Conservation (phyloP, 2,113 vertebrate genomes). For the Phrynosoma platyrhinos region DNA sequence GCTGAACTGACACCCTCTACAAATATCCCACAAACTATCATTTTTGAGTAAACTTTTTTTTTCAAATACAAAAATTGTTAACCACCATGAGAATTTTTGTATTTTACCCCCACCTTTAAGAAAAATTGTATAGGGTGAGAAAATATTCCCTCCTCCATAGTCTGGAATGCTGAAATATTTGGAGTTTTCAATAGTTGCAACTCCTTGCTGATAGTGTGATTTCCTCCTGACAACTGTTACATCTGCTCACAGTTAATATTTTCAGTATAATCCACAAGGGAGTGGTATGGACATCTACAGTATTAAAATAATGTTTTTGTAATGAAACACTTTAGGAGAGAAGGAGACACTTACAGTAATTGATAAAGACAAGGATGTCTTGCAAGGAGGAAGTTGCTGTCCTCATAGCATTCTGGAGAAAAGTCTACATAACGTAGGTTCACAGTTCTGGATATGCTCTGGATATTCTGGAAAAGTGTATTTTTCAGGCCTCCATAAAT, state of each 20-base stretch:
- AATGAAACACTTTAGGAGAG: neutral
- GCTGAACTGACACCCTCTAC: too few relatives aligned
- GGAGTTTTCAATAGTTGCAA: neutral
- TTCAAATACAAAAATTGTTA: too few relatives aligned
- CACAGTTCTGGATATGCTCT: neutral
- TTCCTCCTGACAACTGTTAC: neutral
- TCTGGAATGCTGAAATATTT: neutral
- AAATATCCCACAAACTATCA: too few relatives aligned
- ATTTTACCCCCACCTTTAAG: too few relatives aligned
- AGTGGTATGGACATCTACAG: neutral
- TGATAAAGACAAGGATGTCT: neutral
- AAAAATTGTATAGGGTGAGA: neutral
- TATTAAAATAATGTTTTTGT: slow-evolving; percentile 5
- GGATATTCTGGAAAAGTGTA: neutral
- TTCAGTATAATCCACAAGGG: neutral
- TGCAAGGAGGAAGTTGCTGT: neutral
- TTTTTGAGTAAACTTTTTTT: too few relatives aligned
- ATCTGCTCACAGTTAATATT: neutral
- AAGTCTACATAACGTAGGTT: neutral
- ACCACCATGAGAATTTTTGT: too few relatives aligned
- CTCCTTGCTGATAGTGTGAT: neutral
- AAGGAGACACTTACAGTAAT: neutral
- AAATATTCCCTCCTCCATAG: neutral
- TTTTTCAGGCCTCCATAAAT: neutral
- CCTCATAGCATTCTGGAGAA: too few relatives aligned